phyloP scores from a whole-genome alignment of 2,888 invertebrate species.

The Machimus atricapillus region DNA sequence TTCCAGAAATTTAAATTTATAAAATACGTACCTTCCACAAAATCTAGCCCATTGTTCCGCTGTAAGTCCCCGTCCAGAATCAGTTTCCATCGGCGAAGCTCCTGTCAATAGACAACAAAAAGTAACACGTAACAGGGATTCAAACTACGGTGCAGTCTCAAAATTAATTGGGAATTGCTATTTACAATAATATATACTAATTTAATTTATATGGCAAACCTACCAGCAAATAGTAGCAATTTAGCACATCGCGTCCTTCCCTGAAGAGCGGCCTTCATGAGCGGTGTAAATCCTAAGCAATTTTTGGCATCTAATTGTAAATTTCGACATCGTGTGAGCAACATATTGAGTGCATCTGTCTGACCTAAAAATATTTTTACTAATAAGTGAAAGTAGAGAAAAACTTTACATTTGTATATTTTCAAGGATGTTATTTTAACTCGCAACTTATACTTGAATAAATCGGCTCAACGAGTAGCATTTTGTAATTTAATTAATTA shows the following conservation, averaged over 20 bases:
- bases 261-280: slow-evolving; percentile 79
- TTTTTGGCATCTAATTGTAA: slow-evolving; percentile 75
- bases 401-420: neutral
- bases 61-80: slow-evolving; percentile 72
- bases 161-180: neutral
- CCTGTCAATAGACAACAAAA: slow-evolving; percentile 61
- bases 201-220: slow-evolving; percentile 48
- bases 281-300: slow-evolving; percentile 73
- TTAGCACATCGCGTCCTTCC: slow-evolving; percentile 78
- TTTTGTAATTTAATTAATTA: too few species aligned
- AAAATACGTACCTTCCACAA: slow-evolving; percentile 66
- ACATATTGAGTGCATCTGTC: slow-evolving; percentile 71
- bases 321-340: slow-evolving; percentile 70
- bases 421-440: neutral
- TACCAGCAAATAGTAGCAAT: slow-evolving; percentile 76
- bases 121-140: slow-evolving; percentile 39
- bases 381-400: neutral
- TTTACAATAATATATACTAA: neutral
- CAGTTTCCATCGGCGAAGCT: slow-evolving; percentile 73
- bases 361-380: slow-evolving; percentile 65
- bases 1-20: too few species aligned
- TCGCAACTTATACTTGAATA: neutral
- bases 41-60: slow-evolving; percentile 80
- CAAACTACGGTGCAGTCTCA: slow-evolving; percentile 2
- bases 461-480: neutral